A percentile compares a stretch with the other conserved stretches of the same genome.
phyloP scores from a whole-genome alignment of 2,888 invertebrate genomes.

The Catocala fraxini region DNA sequence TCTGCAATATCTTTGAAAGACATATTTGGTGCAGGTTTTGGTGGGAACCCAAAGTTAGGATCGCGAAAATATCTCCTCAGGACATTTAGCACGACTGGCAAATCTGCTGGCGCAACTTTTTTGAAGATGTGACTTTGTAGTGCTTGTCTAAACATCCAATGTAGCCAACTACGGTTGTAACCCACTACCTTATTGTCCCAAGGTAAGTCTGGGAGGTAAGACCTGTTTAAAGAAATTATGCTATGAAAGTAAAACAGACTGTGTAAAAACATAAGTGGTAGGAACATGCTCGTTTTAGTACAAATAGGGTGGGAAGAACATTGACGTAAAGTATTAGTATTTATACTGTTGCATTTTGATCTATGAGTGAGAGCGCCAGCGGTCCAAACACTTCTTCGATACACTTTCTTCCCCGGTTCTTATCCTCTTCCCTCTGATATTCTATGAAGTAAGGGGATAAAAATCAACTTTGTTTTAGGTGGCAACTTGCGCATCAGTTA shows the following conservation, averaged over 20 bases:
- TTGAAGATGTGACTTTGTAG: slow-evolving; percentile 66
- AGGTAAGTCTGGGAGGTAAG: slow-evolving; percentile 74
- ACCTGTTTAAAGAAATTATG: slow-evolving; percentile 54
- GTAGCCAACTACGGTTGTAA: slow-evolving; percentile 62
- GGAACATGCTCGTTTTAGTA: too few species aligned
- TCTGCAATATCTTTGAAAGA: slow-evolving; percentile 59
- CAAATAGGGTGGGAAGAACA: too few species aligned
- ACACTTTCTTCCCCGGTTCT: too few species aligned
- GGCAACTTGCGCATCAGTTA: too few species aligned
- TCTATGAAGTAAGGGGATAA: too few species aligned
- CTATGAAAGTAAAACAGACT: neutral
- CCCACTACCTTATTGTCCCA: slow-evolving; percentile 72
- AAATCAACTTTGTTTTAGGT: too few species aligned
- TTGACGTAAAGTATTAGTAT: too few species aligned
- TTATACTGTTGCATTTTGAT: too few species aligned
- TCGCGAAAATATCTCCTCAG: slow-evolving; percentile 71
- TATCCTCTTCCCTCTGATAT: too few species aligned
- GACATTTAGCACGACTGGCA: slow-evolving; percentile 53
- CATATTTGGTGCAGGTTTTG: slow-evolving; percentile 57
- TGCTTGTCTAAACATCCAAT: slow-evolving; percentile 82
- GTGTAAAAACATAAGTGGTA: too few species aligned
- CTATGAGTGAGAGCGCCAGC: too few species aligned
- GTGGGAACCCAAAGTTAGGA: slow-evolving; percentile 76
- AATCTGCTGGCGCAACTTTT: slow-evolving; percentile 58
- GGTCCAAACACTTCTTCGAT: too few species aligned